These are phyloP conservation scores for Trididemnum nubilum DNA, from an alignment of 23 tunicate species.

Conservation along the genomic window DNA sequence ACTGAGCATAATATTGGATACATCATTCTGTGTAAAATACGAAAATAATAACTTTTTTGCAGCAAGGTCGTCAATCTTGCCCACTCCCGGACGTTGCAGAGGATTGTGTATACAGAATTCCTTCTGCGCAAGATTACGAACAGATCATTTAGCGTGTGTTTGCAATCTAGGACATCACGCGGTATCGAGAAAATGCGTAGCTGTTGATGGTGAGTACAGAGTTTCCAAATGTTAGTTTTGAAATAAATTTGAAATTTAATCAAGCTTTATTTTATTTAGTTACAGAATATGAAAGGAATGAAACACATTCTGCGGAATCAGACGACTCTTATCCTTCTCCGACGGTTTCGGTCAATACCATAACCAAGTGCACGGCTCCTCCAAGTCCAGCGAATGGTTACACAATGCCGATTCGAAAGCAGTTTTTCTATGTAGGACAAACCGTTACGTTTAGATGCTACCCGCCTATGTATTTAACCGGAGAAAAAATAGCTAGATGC, in stretches of 20 bases:
- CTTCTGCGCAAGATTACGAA: neutral
- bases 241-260: too few species aligned
- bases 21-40: too few species aligned
- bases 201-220: too few species aligned
- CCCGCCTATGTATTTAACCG: neutral
- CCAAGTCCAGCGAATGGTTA: slow-evolving; percentile 3
- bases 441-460: neutral
- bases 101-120: neutral
- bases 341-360: too few species aligned
- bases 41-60: too few species aligned
- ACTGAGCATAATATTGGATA: too few species aligned
- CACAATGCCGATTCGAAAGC: neutral
- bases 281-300: too few species aligned
- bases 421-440: neutral
- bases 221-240: too few species aligned
- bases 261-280: too few species aligned
- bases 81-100: slow-evolving; percentile 5
- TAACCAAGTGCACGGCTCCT: neutral
- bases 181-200: neutral
- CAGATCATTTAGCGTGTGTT: neutral
- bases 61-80: neutral
- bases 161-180: slow-evolving; percentile 7
- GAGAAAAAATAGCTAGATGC: neutral
- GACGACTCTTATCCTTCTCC: too few species aligned
- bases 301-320: too few species aligned